These are phyloP conservation scores for Hippoglossus stenolepis DNA, from an alignment of 2,113 vertebrate species.

Conservation along the genomic window DNA sequence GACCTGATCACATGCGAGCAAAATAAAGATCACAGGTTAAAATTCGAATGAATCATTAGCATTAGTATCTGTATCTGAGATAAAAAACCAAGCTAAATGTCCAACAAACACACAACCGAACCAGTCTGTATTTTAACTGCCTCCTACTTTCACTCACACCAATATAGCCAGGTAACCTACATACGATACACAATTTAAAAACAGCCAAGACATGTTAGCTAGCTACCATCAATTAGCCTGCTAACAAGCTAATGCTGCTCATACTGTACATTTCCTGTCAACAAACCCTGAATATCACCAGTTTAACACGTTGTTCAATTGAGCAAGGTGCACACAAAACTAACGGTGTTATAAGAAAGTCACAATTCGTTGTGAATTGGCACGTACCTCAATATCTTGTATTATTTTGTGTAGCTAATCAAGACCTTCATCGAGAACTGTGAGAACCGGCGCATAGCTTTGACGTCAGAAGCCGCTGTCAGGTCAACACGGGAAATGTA, in stretches of 20 bases:
- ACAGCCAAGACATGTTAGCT: background rate
- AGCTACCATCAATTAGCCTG: constrained; percentile 27
- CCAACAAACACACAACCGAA: background rate
- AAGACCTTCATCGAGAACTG: constrained; percentile 31
- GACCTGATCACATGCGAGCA: background rate
- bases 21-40: background rate
- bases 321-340: background rate
- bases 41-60: too few species aligned
- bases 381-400: constrained; percentile 70
- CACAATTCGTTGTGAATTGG: background rate
- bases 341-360: background rate
- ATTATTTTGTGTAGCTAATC: constrained; percentile 60
- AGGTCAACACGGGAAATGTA: constrained; percentile 64
- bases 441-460: constrained; percentile 41
- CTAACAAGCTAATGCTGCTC: constrained; percentile 55
- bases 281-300: background rate
- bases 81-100: background rate
- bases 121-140: background rate
- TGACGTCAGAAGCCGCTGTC: constrained; percentile 35
- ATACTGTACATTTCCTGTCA: background rate
- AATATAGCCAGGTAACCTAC: background rate
- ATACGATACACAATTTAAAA: background rate
- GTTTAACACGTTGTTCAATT: background rate
- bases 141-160: background rate
- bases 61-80: background rate